These are phyloP conservation scores for Hypomecis punctinalis DNA, from an alignment of 2,888 invertebrate species.

Conservation along the genomic window DNA sequence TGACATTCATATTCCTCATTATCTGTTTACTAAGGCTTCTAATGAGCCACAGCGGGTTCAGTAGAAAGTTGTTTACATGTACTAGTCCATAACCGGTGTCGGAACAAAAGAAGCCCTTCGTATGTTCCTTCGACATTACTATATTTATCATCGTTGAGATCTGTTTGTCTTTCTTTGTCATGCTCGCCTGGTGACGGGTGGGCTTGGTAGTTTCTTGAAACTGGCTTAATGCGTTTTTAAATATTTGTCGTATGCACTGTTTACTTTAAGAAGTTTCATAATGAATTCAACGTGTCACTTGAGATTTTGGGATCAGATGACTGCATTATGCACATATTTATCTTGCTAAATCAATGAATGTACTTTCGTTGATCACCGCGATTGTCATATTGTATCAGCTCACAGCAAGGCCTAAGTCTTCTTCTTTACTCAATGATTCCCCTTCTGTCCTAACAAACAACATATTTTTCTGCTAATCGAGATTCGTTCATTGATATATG, in stretches of 20 bases:
- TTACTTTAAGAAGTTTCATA: background rate
- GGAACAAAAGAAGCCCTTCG: constrained; percentile 41
- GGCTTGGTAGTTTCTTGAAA: constrained; percentile 1
- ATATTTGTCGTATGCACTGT: background rate
- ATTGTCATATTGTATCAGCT: no score
- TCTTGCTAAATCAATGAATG: no score
- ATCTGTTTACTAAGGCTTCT: constrained; percentile 31
- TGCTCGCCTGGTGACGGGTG: constrained; percentile 3
- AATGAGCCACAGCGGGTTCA: constrained; percentile 34
- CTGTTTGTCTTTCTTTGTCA: constrained; percentile 32
- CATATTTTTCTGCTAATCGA: no score
- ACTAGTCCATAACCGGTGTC: constrained; percentile 27
- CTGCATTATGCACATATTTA: no score
- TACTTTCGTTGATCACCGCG: no score
- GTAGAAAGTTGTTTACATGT: constrained; percentile 44
- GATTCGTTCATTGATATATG: no score
- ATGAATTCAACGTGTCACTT: background rate
- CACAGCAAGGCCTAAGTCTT: no score
- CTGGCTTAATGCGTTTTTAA: constrained; percentile 9
- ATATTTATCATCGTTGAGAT: constrained; percentile 34
- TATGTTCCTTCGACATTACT: constrained; percentile 29
- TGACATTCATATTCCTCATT: constrained; percentile 32
- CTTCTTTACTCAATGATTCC: no score
- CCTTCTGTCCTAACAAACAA: no score
- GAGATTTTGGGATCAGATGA: background rate